A percentile compares a stretch with the other conserved stretches of the same genome.
These are phyloP conservation scores for Scomber colias DNA, from an alignment of 2,113 vertebrate species.

Conservation along the genomic window DNA sequence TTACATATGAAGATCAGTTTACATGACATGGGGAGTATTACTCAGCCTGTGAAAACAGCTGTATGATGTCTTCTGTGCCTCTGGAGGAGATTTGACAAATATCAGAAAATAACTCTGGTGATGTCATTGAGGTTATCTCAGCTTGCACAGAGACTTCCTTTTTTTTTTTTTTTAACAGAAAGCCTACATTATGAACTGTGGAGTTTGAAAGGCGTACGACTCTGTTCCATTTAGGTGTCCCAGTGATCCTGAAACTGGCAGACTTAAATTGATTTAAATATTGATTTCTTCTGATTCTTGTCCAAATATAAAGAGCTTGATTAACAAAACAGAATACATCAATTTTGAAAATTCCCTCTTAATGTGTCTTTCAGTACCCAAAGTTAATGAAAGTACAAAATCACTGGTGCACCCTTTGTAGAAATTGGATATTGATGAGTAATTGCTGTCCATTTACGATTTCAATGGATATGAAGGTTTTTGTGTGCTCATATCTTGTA, in stretches of 20 bases:
- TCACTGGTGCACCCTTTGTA: neutral
- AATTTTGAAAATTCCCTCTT: neutral
- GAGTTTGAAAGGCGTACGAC: neutral
- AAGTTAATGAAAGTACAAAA: neutral
- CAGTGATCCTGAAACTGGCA: too few relatives aligned
- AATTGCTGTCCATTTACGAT: neutral
- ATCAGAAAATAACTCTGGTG: too few relatives aligned
- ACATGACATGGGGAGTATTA: too few relatives aligned
- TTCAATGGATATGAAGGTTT: neutral
- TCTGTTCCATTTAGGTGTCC: too few relatives aligned
- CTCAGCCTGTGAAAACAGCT: too few relatives aligned
- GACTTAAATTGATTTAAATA: too few relatives aligned
- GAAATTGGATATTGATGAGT: neutral
- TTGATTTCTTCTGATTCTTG: too few relatives aligned
- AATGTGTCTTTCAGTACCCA: neutral
- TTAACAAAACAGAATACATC: neutral
- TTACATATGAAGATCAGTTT: too few relatives aligned
- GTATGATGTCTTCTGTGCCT: too few relatives aligned
- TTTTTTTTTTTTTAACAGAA: neutral
- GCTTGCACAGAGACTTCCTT: too few relatives aligned
- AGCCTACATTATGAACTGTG: neutral
- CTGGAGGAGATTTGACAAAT: too few relatives aligned
- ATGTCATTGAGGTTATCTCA: too few relatives aligned
- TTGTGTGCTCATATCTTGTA: neutral
- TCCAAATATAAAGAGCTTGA: neutral